Evolutionary conservation across 2,888 invertebrate genomes (phyloP), one percentile per base, ranked within the genome.

Genomic region (Drosophila birchii): DNA sequence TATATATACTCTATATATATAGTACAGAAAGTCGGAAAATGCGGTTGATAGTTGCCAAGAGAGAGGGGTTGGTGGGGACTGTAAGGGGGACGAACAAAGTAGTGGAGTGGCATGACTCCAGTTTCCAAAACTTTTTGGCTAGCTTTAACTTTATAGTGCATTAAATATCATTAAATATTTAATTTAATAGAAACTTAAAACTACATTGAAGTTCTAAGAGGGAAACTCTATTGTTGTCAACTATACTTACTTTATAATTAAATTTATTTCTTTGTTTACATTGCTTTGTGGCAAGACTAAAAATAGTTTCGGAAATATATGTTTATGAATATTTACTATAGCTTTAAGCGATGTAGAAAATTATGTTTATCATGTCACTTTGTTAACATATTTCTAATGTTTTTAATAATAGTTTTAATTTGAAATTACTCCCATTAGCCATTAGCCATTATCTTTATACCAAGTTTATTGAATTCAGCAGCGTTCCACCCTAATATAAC

Each of bases 31-130:
- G 51, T 34, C 51, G 34, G 34, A 16, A 58, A 59, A 54, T 54
- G 45, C 54, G 45, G 54, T 55, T 66, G 67, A 68, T 39, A 68
- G 68, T 38, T 11, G 18, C 43, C 16, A 11, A 9, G 45, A 14
- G 32, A 2, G 29, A 18, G 29, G 3, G 26, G 8, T 11, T 32
- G 45, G 9, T 23, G 36, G 12, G 2, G 38, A 5, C 41, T 6
- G 26, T 34, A 44, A 11, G 34, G 32, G 44, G 57, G 20, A 34
- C 34, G 20, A 9, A 43, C 51, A 34, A 34, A 34, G 51, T 16
- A 51, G 49, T 14, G 18, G 32, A 51, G 49, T 14, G 18, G 32
- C 20, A 11, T 5, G 34, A 53, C 45, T 47, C 34, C 11, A 32
- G 54, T 11, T 39, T 18, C 34, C 39, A 18, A 60, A 59, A 61